These are phyloP conservation scores for Sisyra terminalis DNA, from an alignment of 2,888 invertebrate genomes.

Conservation along the genomic window DNA sequence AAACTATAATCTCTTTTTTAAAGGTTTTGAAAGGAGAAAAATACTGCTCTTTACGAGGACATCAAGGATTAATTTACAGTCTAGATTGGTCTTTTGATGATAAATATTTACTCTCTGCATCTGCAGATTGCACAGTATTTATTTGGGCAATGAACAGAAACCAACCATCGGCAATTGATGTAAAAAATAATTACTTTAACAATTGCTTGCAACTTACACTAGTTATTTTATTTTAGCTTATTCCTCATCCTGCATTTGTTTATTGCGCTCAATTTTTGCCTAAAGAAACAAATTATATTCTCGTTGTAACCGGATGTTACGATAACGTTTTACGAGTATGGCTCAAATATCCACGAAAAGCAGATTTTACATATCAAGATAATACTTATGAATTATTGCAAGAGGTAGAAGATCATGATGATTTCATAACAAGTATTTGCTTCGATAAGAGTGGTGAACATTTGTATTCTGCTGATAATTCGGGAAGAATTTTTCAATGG, in stretches of 20 bases:
- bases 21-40: conserved; percentile 17
- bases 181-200: neutral
- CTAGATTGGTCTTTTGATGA: conserved; percentile 42
- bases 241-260: conserved; percentile 2
- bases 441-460: neutral
- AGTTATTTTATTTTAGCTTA: neutral
- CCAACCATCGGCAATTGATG: neutral
- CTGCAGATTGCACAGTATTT: conserved; percentile 31
- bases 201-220: neutral
- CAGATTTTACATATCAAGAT: neutral
- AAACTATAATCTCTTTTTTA: too few relatives aligned
- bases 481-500: neutral
- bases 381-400: neutral
- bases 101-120: conserved; percentile 38
- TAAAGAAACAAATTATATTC: neutral
- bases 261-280: conserved; percentile 3
- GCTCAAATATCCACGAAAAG: neutral
- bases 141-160: conserved; percentile 1
- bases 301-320: neutral
- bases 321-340: conserved; percentile 1
- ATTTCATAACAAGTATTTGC: neutral
- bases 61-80: conserved; percentile 46
- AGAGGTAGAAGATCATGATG: conserved; percentile 3
- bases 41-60: conserved; percentile 29
- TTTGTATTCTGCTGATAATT: neutral